Base-by-base conservation (phyloP, 2,888 invertebrate genomes). In the Cataglyphis altisquamis region DNA sequence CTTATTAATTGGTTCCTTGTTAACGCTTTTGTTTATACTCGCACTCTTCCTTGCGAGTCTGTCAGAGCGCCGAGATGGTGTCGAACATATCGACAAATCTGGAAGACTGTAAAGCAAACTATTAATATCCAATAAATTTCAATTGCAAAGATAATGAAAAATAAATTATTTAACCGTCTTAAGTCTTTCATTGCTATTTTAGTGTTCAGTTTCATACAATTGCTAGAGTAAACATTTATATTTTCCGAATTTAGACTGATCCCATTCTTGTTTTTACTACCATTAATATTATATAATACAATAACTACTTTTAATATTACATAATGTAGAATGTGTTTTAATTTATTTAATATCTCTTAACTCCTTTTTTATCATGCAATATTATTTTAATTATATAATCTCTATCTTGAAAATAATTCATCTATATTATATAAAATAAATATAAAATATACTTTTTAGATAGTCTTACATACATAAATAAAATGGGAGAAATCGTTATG, bases 1-100 rank as follows among this genome's bases (percentile, higher is more conserved):
- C 10, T 89, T 90, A 15, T 25, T 90, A 29, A 29, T 15, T 5
- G 84, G 84, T 48, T 45, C 68, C 9, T 8, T 74, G 9, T 5
- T 55, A 21, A 0, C 15, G n/a, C 9, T 18, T 9, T 74, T 72
- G 5, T 57, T 41, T 3, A 4, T 21, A 6, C 60, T 29, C 9
- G 9, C 21, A 0, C 41, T 45, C 9, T 82, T 12, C 39, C 48
- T 66, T 29, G 29, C 32, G 1, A 62, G 25, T 3, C 68, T 67
- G 18, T 21, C 0, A 1, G 25, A 63, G 4, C 36, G 45, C 3
- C 74, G 78, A 29, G 29, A 8, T 32, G 70, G 55, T 25, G 55
- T 77, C 18, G 18, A 0, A 12, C 55, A 67, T 39, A 68, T 39
- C 21, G 39, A n/a, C 4, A 77, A 68, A 15, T 77, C 70, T 12